Evolutionary conservation across 1,140 invertebrate species (phyloP), one percentile per base, ranked within the genome.

Genomic region (Trachymyrmex septentrionalis): DNA sequence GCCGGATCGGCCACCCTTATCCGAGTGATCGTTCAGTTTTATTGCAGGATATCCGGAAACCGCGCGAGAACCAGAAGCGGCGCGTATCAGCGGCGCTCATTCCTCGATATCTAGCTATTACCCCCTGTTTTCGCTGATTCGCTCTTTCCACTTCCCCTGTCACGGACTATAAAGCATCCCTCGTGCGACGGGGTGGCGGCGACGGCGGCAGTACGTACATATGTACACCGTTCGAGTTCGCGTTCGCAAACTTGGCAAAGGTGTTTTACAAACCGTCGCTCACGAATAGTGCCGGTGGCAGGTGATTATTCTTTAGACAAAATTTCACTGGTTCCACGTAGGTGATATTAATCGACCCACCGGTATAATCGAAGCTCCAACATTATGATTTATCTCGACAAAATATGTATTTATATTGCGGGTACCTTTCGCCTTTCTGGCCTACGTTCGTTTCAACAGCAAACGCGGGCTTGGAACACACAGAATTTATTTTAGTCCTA

Each of bases 1-100:
- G 24, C 27, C 21, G 55, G 30, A 76, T 66, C 67, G 7, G 6
- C 57, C 10, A 30, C n/a, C 27, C 76, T 55, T 82, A 48, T 50
- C 34, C 76, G 80, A 90, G 9, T 86, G 75, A 72, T 91, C 91
- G 81, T 93, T 91, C 73, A 77, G 63, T 92, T 93, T 92, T 92
- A 93, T 93, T 91, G 87, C 89, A 87, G 88, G 90, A 92, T 92
- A 90, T 92, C 82, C 88, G 86, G 87, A 88, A 38, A 27, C 24
- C 16, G 88, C 77, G 84, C 69, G 82, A 78, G 63, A 61, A n/a
- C 27, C 9, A 55, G 16, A 34, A 53, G 19, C 80, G 77, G 75
- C 27, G 75, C 61, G 87, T 77, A 86, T 61, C 86, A 86, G 73
- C 21, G 82, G 64, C 86, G 67, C 90, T 90, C 85, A 87, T 88